Evolutionary conservation across 2,888 invertebrate genomes (phyloP), one percentile per base, ranked within the genome.

Genomic region (Pterobdella sp.): DNA sequence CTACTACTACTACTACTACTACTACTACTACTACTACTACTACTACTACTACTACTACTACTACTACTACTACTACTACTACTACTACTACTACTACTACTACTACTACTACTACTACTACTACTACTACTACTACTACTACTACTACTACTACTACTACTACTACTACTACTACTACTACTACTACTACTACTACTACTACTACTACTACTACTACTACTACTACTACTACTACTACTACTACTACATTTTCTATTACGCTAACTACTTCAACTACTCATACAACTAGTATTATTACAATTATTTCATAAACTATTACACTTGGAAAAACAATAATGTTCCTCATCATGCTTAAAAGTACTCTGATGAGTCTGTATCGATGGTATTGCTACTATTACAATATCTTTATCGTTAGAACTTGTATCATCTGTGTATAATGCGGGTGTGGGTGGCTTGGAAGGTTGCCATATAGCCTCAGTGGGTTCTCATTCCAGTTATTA

Each of bases 1-100:
- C 35, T 68, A 71, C 60, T 60, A 71, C 31, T 71, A 71, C 60
- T 60, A 71, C 60, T 71, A 14, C 60, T 60, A 71, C 32, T 68
- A 71, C 60, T 60, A 71, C 60, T 71, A 31, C 34, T 71, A 65
- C 72, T 63, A 60, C 72, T 32, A 3, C 60, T 71, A 71, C 71
- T 60, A 71, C 63, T 71, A 71, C 71, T 60, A 68, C 64, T 66
- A 71, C 71, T 60, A 71, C 72, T 72, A 60, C 64, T 65, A 34
- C 64, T 72, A 32, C 65, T 72, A 36, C 65, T 72, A 31, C 35
- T 56, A 64, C 72, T 32, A 32, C 36, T 72, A 64, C n/a, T 72
- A 26, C 3, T 65, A 1, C 14, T 65, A 31, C 37, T 72, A 36
- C 72, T 72, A n/a, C 36, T 72, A 35, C 35, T 65, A 35, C 72